A percentile compares a stretch with the other conserved stretches of the same genome.
phyloP scores from a whole-genome alignment of 2,888 invertebrate species.

The Aspidapion aeneum region DNA sequence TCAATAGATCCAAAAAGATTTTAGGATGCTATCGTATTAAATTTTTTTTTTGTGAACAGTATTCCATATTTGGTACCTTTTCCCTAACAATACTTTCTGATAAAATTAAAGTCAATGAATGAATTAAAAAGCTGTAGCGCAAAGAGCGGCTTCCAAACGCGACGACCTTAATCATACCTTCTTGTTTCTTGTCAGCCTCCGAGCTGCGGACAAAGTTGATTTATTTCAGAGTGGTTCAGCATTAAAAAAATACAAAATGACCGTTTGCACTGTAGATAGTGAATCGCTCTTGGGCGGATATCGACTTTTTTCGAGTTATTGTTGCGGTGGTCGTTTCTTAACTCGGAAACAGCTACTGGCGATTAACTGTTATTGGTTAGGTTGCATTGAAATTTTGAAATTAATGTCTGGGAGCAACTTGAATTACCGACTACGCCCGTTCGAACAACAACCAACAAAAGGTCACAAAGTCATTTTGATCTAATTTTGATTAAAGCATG shows the following conservation, averaged over 20 bases:
- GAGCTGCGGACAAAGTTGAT: constrained; percentile 26
- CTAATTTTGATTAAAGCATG: too few species aligned
- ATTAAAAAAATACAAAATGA: constrained; percentile 20
- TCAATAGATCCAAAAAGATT: too few species aligned
- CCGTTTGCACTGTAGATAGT: constrained; percentile 17
- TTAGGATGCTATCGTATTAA: too few species aligned
- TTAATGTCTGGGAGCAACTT: neutral
- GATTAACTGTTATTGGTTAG: constrained; percentile 1
- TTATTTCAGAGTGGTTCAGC: constrained; percentile 25
- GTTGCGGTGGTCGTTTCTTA: neutral
- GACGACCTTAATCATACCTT: constrained; percentile 25
- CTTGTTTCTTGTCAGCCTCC: constrained; percentile 20
- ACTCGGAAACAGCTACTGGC: neutral
- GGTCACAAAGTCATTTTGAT: neutral
- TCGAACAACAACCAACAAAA: neutral
- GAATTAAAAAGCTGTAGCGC: neutral
- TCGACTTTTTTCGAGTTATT: constrained; percentile 4
- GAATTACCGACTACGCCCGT: neutral
- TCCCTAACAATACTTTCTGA: too few species aligned
- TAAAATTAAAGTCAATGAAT: neutral
- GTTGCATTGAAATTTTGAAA: neutral
- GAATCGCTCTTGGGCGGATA: constrained; percentile 6
- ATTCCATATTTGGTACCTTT: too few species aligned
- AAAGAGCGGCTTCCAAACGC: constrained; percentile 1
- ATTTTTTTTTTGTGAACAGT: too few species aligned